Base-by-base conservation (phyloP, 2,888 invertebrate species). In the Aporophyla lueneburgensis region DNA sequence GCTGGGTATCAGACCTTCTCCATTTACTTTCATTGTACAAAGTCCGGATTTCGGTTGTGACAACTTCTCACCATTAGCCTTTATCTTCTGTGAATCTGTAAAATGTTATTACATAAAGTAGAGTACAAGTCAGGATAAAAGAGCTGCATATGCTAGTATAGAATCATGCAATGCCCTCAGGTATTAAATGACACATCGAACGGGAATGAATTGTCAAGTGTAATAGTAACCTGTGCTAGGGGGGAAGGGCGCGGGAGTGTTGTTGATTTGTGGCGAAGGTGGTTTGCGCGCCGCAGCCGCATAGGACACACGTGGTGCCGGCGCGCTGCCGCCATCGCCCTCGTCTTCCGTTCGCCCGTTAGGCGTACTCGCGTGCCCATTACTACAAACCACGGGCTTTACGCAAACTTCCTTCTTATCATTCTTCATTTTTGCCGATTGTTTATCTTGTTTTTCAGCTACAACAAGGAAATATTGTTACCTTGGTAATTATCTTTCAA, bases 341-440 rank as follows among this genome's bases (percentile, higher is more conserved):
- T 96, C 96, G 88, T 96, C 96, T 86, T 96, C 96, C 51, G 94
- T 95, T 83, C 95, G 94, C 54, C 96, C 96, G 83, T 96, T 96
- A 71, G 95, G 96, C 81, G 95, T 94, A 85, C 92, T 94, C 83
- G 93, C 88, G 89, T 95, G 95, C 76, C 96, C 96, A 88, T 96
- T 96, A 91, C 95, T 96, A 91, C 94, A 93, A 73, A 91, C 89
- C 89, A 91, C 90, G 54, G 88, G 81, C 91, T 94, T 96, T 82
- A 91, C 90, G 79, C 83, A 89, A 70, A 92, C 89, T 80, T 94
- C 95, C 89, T 94, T 96, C 89, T 94, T 96, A 95, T 93, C 95
- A 88, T 94, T 96, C 89, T 94, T 96, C 95, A 95, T 96, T 88
- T 96, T 96, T 87, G 90, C 86, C 84, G 91, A 83, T 90, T 90